Evolutionary conservation across 2,113 vertebrate genomes (phyloP), one percentile per base, ranked within the genome.

Genomic region (Elephantulus edwardii): DNA sequence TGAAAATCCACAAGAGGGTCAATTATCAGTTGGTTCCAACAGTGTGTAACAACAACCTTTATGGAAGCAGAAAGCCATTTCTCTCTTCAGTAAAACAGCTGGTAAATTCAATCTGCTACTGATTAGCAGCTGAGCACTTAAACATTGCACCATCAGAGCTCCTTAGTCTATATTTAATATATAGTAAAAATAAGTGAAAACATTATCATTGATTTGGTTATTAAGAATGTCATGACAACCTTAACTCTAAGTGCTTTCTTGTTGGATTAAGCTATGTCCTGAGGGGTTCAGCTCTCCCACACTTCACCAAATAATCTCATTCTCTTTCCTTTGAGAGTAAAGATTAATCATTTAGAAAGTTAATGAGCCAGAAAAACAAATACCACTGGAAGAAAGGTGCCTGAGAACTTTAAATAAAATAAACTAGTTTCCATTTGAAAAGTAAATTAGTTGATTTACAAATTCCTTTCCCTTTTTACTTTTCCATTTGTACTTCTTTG

Each of bases 301-400:
- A 89, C 60, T 84, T 93, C 78, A 91, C 77, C 86, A 86, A 90
- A 94, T 94, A 92, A 93, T 92, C 86, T 83, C 58, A 89, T 93
- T 92, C 81, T 92, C 64, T 84, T 78, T 90, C 91, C 77, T 89
- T n/a, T 46, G 89, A 95, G 83, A 95, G 56, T 58, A 91, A 96
- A 95, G 81, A 94, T 93, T 94, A 95, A 95, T 92, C 92, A 93
- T 94, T 96, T 81, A 89, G 87, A 93, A 95, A 87, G 16, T n/a
- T 93, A 95, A 92, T 96, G 93, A 95, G 81, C 83, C 87, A 81
- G 77, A 87, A 89, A 94, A 96, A 93, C 89, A 96, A 96, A 95
- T 86, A 92, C 46, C 70, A 91, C 50, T 66, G 87, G 83, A 84
- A 84, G 50, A 94, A 96, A 93, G 35, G 77, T 94, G 58, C 33